Percentiles rank a stretch among this genome's conserved stretches.
Evolutionary conservation across 2,888 invertebrate species (phyloP).

Genomic region (Mesorhabditis spiculigera): DNA sequence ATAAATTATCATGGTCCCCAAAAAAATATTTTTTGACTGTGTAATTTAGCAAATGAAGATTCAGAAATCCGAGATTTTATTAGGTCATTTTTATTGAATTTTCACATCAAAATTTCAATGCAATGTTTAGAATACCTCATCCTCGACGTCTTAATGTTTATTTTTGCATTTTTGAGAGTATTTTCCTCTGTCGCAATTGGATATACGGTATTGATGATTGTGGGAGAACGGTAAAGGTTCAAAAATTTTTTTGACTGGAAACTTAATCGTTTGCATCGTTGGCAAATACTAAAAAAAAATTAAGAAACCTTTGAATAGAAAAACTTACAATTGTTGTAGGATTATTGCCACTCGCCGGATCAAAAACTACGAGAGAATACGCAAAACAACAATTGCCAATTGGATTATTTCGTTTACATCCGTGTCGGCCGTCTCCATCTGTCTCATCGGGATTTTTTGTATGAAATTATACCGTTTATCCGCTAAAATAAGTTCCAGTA

Average conservation of each 20-base stretch:
- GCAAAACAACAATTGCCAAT: neutral
- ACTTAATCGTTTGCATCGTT: too few relatives aligned
- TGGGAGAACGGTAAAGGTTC: neutral
- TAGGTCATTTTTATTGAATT: neutral
- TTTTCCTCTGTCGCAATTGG: neutral
- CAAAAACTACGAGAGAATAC: slow-evolving; percentile 1
- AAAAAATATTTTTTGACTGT: too few relatives aligned
- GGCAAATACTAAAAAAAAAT: too few relatives aligned
- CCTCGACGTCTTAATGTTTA: slow-evolving; percentile 1
- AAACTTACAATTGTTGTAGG: neutral
- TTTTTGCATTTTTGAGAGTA: neutral
- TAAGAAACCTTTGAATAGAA: neutral
- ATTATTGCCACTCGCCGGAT: neutral
- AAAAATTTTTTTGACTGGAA: too few relatives aligned
- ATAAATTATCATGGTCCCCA: too few relatives aligned
- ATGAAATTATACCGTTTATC: neutral
- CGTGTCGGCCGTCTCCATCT: neutral
- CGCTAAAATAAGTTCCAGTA: slow-evolving; percentile 1
- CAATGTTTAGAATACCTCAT: neutral
- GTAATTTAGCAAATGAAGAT: too few relatives aligned
- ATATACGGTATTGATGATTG: neutral
- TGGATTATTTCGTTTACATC: neutral
- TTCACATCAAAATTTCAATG: neutral
- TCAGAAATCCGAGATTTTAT: too few relatives aligned
- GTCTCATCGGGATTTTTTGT: neutral